Evolutionary conservation across 2,888 invertebrate species (phyloP).

Genomic region (Calephelis perditalis): DNA sequence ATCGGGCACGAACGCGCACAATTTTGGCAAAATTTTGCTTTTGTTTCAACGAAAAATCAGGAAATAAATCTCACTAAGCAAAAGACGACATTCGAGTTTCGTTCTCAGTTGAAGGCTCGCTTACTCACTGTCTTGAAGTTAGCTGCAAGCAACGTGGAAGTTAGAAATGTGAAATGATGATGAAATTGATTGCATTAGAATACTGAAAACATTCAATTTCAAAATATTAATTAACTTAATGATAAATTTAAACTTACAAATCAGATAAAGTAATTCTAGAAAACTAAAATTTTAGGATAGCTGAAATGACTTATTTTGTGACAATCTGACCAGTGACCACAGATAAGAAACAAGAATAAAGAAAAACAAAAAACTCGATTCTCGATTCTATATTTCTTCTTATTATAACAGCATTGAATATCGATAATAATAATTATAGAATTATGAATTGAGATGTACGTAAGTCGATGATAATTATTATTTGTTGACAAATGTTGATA

Average conservation of each 20-base stretch:
- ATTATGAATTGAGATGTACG: too few relatives aligned
- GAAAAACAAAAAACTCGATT: too few relatives aligned
- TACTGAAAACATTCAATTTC: background rate
- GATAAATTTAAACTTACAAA: background rate
- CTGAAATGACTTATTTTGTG: background rate
- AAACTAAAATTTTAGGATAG: background rate
- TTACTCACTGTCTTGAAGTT: constrained; percentile 76
- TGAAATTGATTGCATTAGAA: background rate
- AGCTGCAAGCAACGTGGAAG: constrained; percentile 58
- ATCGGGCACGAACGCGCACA: constrained; percentile 88
- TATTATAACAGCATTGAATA: too few relatives aligned
- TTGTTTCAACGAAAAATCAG: constrained; percentile 62
- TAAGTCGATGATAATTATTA: too few relatives aligned
- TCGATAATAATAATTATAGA: too few relatives aligned
- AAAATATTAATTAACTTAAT: background rate
- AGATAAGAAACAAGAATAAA: too few relatives aligned
- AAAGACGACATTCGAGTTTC: constrained; percentile 70
- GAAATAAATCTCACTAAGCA: constrained; percentile 65
- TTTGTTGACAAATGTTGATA: too few relatives aligned
- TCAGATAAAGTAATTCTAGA: background rate
- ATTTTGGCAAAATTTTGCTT: constrained; percentile 76
- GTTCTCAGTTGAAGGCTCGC: constrained; percentile 54
- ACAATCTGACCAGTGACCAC: background rate
- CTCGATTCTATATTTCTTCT: too few relatives aligned
- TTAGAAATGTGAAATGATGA: constrained; percentile 34